phyloP scores from a whole-genome alignment of 2,797 vertebrate species.

The Oryzias sinensis region DNA sequence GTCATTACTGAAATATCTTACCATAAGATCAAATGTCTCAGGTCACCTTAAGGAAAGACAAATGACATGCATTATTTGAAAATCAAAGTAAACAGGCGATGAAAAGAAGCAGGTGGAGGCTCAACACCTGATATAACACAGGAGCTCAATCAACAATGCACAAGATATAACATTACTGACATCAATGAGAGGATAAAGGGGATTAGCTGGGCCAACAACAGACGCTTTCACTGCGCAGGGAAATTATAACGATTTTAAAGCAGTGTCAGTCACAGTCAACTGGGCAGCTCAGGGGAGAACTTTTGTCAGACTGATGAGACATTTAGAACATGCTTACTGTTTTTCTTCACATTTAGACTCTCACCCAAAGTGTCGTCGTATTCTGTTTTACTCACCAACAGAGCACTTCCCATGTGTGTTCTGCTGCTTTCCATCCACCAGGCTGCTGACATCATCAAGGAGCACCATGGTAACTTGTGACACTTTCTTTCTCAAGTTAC shows the following conservation, averaged over 20 bases:
- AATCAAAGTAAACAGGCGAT: constrained; percentile 61
- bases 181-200: constrained; percentile 68
- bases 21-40: constrained; percentile 87
- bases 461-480: constrained; percentile 81
- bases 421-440: constrained; percentile 78
- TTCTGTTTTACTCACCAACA: constrained; percentile 76
- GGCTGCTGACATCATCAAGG: constrained; percentile 82
- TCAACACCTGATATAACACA: constrained; percentile 55
- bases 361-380: not conserved
- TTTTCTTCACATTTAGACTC: too few relatives aligned
- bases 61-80: constrained; percentile 41
- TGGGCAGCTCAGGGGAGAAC: constrained; percentile 34
- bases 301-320: constrained; percentile 15
- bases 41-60: constrained; percentile 75
- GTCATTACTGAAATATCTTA: constrained; percentile 58
- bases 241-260: constrained; percentile 70
- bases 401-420: constrained; percentile 79
- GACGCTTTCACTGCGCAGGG: constrained; percentile 60
- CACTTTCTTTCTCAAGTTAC: constrained; percentile 82
- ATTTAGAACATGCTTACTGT: not conserved
- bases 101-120: constrained; percentile 49
- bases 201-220: constrained; percentile 66
- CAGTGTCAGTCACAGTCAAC: constrained; percentile 59
- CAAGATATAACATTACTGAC: constrained; percentile 75
- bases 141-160: constrained; percentile 70